Evolutionary conservation across 2,888 invertebrate genomes (phyloP), one percentile per base, ranked within the genome.

Genomic region (Orthonevra nobilis): DNA sequence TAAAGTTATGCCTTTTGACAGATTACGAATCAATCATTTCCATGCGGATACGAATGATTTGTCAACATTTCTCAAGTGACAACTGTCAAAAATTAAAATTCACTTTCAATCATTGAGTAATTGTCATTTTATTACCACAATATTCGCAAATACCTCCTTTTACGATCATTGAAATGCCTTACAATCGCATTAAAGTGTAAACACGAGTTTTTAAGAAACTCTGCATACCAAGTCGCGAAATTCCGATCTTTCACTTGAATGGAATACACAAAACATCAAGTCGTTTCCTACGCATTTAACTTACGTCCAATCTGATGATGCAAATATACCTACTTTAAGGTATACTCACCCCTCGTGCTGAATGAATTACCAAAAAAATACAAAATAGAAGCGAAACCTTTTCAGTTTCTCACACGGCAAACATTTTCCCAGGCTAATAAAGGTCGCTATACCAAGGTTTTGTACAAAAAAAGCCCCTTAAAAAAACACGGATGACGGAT

Each of bases 391-490:
- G 46, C 42, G 23, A 40, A 56, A 52, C 19, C 19, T 10, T 10
- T 23, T n/a, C n/a, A 28, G 64, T 52, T 70, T 63, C 69, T 54
- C 75, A 69, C 75, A 61, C 42, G 7, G 15, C 28, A 34, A 19
- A 20, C 32, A 56, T 38, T 34, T 77, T 77, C 77, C 72, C 72
- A 77, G 54, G 64, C 60, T 64, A 46, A 77, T 66, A 36, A 77
- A 10, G 58, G 40, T 38, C 23, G 5, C 5, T 23, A 64, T 77
- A 50, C 19, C 12, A 50, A 32, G 26, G 17, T 17, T 17, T 48
- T 32, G 9, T n/a, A n/a, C 40, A 36, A 44, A 23, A 19, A 20
- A 46, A 44, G 28, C 17, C 56, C 61, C 30, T 50, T 50, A 69
- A 75, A 52, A 63, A 44, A 40, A 60, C 64, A 42, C 48, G 30